Percentiles rank a stretch among this genome's conserved stretches.
Evolutionary conservation across 2,113 vertebrate genomes (phyloP).

Genomic region (Hystrix brachyura): DNA sequence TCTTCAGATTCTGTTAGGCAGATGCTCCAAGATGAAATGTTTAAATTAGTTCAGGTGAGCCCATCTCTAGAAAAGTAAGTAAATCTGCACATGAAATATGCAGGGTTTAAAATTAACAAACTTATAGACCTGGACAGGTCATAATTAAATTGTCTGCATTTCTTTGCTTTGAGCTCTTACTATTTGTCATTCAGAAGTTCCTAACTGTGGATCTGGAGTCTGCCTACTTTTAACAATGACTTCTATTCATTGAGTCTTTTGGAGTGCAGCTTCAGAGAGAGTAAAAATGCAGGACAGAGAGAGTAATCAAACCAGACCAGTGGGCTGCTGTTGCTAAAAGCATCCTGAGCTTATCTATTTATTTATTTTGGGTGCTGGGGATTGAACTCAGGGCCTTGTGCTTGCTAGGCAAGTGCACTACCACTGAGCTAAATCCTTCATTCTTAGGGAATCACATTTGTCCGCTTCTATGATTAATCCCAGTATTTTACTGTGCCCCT

Average conservation of each 20-base stretch:
- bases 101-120: not conserved
- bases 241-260: not conserved
- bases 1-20: constrained; percentile 88
- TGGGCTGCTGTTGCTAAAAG: not conserved
- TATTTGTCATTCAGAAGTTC: not conserved
- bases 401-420: no score
- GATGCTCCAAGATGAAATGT: constrained; percentile 94
- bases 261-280: not conserved
- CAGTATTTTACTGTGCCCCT: not conserved
- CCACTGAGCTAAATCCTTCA: not conserved
- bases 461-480: not conserved
- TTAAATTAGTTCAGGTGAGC: constrained; percentile 95
- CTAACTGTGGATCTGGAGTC: not conserved
- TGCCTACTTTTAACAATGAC: not conserved
- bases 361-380: no score
- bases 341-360: not conserved
- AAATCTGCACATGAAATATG: not conserved
- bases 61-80: not conserved
- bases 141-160: not conserved
- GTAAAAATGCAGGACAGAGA: not conserved
- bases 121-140: not conserved
- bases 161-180: not conserved
- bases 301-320: not conserved
- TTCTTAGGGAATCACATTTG: not conserved
- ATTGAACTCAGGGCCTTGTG: no score